Evolutionary conservation across 2,888 invertebrate genomes (phyloP).

Genomic region (Dichetophora obliterata): DNA sequence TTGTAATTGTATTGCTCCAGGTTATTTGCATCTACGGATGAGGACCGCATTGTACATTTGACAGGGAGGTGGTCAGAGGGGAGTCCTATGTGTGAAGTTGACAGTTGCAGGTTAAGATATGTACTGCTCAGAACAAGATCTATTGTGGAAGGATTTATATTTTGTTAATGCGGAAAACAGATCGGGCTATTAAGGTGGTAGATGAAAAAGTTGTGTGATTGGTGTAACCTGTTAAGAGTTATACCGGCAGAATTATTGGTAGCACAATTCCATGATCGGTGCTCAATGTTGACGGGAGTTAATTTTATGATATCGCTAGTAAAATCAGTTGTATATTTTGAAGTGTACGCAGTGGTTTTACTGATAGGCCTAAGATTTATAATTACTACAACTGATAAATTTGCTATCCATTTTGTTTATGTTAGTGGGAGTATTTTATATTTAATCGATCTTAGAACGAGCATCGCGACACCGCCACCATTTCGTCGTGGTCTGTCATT

Average conservation of each 20-base stretch:
- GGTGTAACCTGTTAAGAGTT: no score
- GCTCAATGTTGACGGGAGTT: not conserved
- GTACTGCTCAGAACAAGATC: not conserved
- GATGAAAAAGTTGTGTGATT: no score
- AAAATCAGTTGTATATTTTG: not conserved
- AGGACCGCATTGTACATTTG: not conserved
- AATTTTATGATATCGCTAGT: no score
- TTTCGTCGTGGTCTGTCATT: not conserved
- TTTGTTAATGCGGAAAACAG: no score
- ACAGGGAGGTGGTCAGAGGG: not conserved
- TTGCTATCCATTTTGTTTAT: not conserved
- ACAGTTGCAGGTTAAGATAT: not conserved
- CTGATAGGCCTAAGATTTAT: not conserved
- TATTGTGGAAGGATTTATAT: no score
- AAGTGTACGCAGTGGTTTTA: not conserved
- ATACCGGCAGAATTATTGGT: not conserved
- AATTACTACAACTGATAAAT: not conserved
- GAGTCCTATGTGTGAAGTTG: not conserved
- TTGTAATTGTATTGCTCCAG: not conserved
- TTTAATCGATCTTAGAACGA: not conserved
- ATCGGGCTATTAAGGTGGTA: no score
- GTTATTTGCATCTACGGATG: not conserved
- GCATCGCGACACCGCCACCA: not conserved
- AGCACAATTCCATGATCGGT: not conserved
- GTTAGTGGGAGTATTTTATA: not conserved